A percentile compares a stretch with the other conserved stretches of the same genome.
Evolutionary conservation across 2,888 invertebrate genomes (phyloP).

Genomic region (Leptopilina syphax): DNA sequence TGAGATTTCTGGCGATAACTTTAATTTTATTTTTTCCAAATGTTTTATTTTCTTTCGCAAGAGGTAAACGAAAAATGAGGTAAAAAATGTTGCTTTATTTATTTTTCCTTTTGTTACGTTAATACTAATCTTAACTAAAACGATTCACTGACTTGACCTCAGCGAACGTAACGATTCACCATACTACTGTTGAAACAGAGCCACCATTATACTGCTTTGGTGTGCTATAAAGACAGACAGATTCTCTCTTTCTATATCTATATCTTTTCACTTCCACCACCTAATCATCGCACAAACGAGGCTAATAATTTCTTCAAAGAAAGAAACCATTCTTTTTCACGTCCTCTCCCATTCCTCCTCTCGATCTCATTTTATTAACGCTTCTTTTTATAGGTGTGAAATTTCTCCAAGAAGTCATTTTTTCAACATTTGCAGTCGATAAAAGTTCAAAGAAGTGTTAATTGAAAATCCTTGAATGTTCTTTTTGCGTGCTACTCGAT

Average conservation of each 20-base stretch:
- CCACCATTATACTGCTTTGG: slow-evolving; percentile 63
- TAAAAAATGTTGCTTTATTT: too few relatives aligned
- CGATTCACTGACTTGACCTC: slow-evolving; percentile 62
- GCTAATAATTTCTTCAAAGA: slow-evolving; percentile 39
- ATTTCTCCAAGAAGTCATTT: neutral
- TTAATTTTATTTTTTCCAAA: too few relatives aligned
- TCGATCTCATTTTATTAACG: slow-evolving; percentile 19
- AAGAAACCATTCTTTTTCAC: slow-evolving; percentile 42
- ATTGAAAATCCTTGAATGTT: too few relatives aligned
- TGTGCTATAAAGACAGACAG: slow-evolving; percentile 44
- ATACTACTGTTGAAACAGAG: slow-evolving; percentile 60
- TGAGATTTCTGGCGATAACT: too few relatives aligned
- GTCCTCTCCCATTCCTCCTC: neutral
- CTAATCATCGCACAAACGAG: slow-evolving; percentile 52
- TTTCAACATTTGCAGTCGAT: neutral
- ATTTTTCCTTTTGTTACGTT: slow-evolving; percentile 57
- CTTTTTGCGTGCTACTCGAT: too few relatives aligned
- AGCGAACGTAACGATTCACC: slow-evolving; percentile 64
- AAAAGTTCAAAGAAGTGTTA: neutral
- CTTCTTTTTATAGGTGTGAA: neutral
- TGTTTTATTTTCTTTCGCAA: too few relatives aligned
- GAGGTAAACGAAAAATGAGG: too few relatives aligned
- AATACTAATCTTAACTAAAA: slow-evolving; percentile 61
- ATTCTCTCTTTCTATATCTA: slow-evolving; percentile 51
- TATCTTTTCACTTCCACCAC: slow-evolving; percentile 51